phyloP scores from a whole-genome alignment of 2,888 invertebrate species.

The Oscheius sp. region DNA sequence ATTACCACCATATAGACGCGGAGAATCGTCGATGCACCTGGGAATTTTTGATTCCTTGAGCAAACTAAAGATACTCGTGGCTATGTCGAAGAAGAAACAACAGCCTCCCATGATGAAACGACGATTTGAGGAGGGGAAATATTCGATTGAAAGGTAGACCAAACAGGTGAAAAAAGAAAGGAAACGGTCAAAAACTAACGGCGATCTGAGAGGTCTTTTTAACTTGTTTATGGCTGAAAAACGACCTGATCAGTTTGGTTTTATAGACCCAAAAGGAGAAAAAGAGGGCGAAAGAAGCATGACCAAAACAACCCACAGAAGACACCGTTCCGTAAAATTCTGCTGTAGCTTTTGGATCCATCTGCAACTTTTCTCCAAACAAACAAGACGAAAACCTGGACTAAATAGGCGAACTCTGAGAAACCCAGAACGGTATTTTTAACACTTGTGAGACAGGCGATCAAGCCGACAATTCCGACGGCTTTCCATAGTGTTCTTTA shows the following conservation, averaged over 20 bases:
- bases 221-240: background rate
- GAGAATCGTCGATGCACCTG: slow-evolving; percentile 40
- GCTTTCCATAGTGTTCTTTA: slow-evolving; percentile 46
- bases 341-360: slow-evolving; percentile 42
- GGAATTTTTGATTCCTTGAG: background rate
- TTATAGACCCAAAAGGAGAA: slow-evolving; percentile 51
- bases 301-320: slow-evolving; percentile 43
- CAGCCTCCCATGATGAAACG: slow-evolving; percentile 42
- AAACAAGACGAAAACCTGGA: background rate
- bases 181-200: slow-evolving; percentile 37
- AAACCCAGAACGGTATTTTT: slow-evolving; percentile 3
- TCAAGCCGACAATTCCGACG: background rate
- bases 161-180: slow-evolving; percentile 41
- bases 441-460: background rate
- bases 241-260: slow-evolving; percentile 41
- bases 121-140: slow-evolving; percentile 32
- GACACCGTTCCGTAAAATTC: slow-evolving; percentile 51
- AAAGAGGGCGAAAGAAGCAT: slow-evolving; percentile 48
- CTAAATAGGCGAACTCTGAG: background rate
- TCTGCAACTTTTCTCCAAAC: slow-evolving; percentile 22
- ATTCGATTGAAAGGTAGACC: slow-evolving; percentile 44
- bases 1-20: slow-evolving; percentile 44
- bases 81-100: slow-evolving; percentile 45
- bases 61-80: slow-evolving; percentile 26
- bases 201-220: slow-evolving; percentile 25